Evolutionary conservation across 2,797 vertebrate species (phyloP).

Genomic region (Poecilia velifera): DNA sequence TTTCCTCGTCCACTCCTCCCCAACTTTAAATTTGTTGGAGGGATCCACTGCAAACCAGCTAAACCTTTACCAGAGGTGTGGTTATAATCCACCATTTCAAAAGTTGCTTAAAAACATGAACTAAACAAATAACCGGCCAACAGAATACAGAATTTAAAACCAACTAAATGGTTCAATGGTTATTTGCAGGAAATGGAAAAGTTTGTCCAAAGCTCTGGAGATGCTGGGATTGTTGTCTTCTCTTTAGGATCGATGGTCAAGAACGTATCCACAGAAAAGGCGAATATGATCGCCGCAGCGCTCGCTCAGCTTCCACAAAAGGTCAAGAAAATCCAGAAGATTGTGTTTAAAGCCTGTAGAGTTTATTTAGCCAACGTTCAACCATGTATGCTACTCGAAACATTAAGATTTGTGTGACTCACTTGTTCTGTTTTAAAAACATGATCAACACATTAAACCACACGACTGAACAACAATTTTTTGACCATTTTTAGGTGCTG

Average conservation of each 20-base stretch:
- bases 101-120: no score
- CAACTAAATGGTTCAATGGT: not conserved
- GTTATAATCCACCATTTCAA: no score
- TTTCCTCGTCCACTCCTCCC: slow-evolving; percentile 89
- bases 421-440: no score
- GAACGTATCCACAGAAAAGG: slow-evolving; percentile 86
- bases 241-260: slow-evolving; percentile 87
- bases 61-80: slow-evolving; percentile 87
- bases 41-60: slow-evolving; percentile 89
- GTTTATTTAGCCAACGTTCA: no score
- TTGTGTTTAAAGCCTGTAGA: no score
- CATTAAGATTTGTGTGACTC: no score
- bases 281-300: slow-evolving; percentile 84
- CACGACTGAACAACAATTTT: no score
- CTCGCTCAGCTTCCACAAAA: slow-evolving; percentile 92
- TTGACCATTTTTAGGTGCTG: slow-evolving; percentile 79
- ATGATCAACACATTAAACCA: no score
- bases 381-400: no score
- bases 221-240: slow-evolving; percentile 89
- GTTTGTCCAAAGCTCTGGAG: slow-evolving; percentile 90
- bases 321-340: slow-evolving; percentile 65
- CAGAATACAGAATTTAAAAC: slow-evolving; percentile 81
- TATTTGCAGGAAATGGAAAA: slow-evolving; percentile 87
- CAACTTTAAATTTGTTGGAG: slow-evolving; percentile 92
- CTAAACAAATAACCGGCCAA: not conserved